A percentile compares a stretch with the other conserved stretches of the same genome.
phyloP scores from a whole-genome alignment of 2,888 invertebrate species.

The Euphydryas editha region DNA sequence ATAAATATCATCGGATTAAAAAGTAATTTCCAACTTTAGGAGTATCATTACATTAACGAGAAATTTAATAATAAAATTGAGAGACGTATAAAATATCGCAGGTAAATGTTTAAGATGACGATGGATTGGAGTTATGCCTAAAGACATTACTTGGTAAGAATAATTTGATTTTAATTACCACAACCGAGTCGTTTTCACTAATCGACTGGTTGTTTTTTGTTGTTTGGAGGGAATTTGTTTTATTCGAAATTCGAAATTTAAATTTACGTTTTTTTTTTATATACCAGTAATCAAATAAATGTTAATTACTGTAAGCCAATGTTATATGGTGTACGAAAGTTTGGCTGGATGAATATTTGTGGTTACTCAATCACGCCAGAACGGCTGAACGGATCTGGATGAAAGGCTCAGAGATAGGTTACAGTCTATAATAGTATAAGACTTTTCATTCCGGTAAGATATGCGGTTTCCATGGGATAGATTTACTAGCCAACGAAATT shows the following conservation, averaged over 20 bases:
- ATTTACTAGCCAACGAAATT: too few species aligned
- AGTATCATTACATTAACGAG: background rate
- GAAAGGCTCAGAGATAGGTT: too few species aligned
- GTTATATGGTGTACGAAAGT: too few species aligned
- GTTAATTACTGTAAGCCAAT: background rate
- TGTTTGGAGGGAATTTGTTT: conserved; percentile 4
- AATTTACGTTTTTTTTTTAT: background rate
- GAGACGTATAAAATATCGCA: background rate
- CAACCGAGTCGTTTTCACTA: conserved; percentile 17
- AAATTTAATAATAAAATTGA: background rate
- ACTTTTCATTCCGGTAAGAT: too few species aligned
- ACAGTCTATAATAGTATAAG: too few species aligned
- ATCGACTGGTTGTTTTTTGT: conserved; percentile 10
- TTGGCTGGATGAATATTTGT: too few species aligned
- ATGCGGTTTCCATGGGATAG: too few species aligned
- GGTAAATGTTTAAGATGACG: conserved; percentile 2
- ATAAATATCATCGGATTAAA: background rate
- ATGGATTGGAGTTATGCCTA: conserved; percentile 17
- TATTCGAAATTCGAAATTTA: conserved; percentile 11
- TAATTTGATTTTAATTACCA: conserved; percentile 28
- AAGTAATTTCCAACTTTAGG: background rate
- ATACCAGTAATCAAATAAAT: background rate
- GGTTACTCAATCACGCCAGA: too few species aligned
- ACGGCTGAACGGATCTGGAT: too few species aligned
- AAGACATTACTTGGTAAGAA: conserved; percentile 24